A percentile compares a stretch with the other conserved stretches of the same genome.
Conservation (phyloP, 2,888 invertebrate genomes). For the Cantharis flavilabris region DNA sequence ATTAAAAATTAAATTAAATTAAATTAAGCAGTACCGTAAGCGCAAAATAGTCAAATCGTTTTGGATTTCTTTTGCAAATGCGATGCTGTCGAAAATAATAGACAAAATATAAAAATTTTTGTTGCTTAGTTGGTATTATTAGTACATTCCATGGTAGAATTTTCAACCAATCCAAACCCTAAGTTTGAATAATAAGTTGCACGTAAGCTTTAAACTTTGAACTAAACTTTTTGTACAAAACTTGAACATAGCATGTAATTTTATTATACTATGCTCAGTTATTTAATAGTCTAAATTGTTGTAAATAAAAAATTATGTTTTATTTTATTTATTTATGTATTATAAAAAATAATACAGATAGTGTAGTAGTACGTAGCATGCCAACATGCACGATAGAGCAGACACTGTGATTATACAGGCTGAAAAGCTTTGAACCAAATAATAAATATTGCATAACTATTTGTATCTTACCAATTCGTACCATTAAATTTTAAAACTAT, state of each 20-base stretch:
- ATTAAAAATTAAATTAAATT: not conserved
- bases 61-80: not conserved
- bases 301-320: conserved; percentile 15
- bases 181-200: not conserved
- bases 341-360: conserved; percentile 20
- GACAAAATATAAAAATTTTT: not conserved
- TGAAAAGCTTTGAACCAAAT: conserved; percentile 47
- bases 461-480: conserved; percentile 21
- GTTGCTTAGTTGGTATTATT: not conserved
- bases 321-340: conserved; percentile 11
- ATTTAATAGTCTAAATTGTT: conserved; percentile 6
- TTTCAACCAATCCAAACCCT: not conserved
- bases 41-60: not conserved
- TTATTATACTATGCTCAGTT: conserved; percentile 5
- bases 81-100: not conserved
- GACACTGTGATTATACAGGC: conserved; percentile 48
- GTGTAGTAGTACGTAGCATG: conserved; percentile 33
- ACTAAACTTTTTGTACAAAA: not conserved
- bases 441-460: conserved; percentile 24
- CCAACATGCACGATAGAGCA: conserved; percentile 46
- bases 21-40: not conserved
- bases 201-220: not conserved
- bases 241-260: not conserved
- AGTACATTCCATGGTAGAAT: not conserved
- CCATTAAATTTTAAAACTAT: conserved; percentile 11